Percentiles rank a stretch among this genome's conserved stretches.
Conservation (phyloP, 2,797 vertebrate genomes). For the Enteromius mattozi region DNA sequence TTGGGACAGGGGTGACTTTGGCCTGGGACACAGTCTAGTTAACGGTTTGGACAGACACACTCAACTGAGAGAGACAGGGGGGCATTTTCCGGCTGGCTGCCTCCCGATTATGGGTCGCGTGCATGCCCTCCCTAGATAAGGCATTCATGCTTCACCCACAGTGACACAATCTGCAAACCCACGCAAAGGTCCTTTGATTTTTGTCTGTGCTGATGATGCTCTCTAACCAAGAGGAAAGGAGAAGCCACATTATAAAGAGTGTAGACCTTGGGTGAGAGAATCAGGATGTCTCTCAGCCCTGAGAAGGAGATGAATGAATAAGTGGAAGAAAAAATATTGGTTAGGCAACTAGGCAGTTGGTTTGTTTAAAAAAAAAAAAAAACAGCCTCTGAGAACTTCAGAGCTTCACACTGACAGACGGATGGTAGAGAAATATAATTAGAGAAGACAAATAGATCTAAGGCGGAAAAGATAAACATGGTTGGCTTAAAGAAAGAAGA, state of each 20-base stretch:
- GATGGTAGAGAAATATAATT: conserved; percentile 14
- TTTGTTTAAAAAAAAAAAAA: neutral
- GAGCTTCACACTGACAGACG: conserved; percentile 5
- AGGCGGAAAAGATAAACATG: neutral
- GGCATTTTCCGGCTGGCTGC: conserved; percentile 55
- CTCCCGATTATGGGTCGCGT: conserved; percentile 51
- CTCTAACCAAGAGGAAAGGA: neutral
- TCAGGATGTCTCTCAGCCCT: conserved; percentile 2
- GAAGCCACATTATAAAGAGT: neutral
- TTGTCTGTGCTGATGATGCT: conserved; percentile 3
- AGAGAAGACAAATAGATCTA: conserved; percentile 9
- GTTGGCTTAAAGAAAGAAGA: neutral
- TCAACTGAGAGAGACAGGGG: conserved; percentile 36
- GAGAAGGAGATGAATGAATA: neutral
- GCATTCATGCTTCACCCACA: conserved; percentile 37
- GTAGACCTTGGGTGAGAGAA: neutral
- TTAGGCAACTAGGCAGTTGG: neutral
- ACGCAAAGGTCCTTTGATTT: conserved; percentile 21
- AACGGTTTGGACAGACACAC: conserved; percentile 43
- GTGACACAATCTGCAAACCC: conserved; percentile 44
- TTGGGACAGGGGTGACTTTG: conserved; percentile 24
- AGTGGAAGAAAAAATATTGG: neutral
- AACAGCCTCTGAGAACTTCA: neutral
- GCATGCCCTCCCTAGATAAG: conserved; percentile 54
- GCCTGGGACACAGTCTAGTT: conserved; percentile 32